These are phyloP conservation scores for Prinia subflava DNA, from an alignment of 2,113 vertebrate species.

Conservation along the genomic window DNA sequence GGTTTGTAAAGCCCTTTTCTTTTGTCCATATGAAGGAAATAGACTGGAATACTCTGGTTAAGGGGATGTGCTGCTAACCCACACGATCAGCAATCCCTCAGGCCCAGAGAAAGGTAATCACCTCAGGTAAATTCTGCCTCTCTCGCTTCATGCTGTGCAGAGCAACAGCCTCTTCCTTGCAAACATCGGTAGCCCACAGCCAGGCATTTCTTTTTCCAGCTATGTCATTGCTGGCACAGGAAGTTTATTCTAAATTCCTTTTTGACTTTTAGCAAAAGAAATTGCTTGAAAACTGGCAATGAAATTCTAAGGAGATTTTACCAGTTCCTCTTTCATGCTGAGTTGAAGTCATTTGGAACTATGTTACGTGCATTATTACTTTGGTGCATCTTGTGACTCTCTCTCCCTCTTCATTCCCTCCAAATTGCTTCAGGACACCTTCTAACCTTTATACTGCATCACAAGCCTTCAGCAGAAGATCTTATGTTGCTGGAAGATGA, in stretches of 20 bases:
- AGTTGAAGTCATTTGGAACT: conserved; percentile 60
- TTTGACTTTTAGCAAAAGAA: neutral
- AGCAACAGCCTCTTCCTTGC: conserved; percentile 25
- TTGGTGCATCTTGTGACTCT: conserved; percentile 57
- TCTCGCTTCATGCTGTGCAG: neutral
- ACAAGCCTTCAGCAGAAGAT: conserved; percentile 62
- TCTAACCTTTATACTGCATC: conserved; percentile 58
- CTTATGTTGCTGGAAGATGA: conserved; percentile 64
- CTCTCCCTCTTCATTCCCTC: conserved; percentile 64
- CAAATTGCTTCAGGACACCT: conserved; percentile 63
- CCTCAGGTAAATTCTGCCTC: conserved; percentile 35
- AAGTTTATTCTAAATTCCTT: conserved; percentile 21
- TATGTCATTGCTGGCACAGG: neutral
- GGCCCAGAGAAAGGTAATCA: neutral
- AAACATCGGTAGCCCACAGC: neutral
- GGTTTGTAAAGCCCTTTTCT: neutral
- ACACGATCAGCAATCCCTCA: neutral
- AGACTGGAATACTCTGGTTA: neutral
- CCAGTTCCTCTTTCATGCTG: conserved; percentile 7
- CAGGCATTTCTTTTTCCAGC: conserved; percentile 23
- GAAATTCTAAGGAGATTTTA: conserved; percentile 27
- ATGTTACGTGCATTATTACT: conserved; percentile 16
- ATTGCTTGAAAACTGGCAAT: neutral
- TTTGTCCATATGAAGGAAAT: neutral
- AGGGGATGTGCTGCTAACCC: neutral